Evolutionary conservation across 2,888 invertebrate genomes (phyloP).

Genomic region (Lacanobia oleracea): DNA sequence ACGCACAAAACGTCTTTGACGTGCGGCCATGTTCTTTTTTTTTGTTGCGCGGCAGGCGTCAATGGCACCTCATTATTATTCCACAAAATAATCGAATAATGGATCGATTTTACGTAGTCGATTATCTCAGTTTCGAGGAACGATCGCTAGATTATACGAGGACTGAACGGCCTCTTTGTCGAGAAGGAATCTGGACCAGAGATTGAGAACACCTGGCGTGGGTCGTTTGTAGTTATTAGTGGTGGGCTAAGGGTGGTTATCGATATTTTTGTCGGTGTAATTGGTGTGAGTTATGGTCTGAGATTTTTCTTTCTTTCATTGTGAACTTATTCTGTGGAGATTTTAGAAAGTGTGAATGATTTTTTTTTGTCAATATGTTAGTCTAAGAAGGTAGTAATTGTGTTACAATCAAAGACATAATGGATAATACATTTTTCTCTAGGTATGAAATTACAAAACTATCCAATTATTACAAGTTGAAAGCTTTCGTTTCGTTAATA

Average conservation of each 20-base stretch:
- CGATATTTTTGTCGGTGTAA: constrained; percentile 50
- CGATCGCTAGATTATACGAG: constrained; percentile 77
- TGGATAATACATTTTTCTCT: background rate
- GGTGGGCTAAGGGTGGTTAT: constrained; percentile 63
- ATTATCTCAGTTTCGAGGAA: constrained; percentile 83
- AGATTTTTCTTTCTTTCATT: background rate
- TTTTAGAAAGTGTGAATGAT: background rate
- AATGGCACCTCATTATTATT: constrained; percentile 85
- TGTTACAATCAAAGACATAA: background rate
- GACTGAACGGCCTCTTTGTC: constrained; percentile 76
- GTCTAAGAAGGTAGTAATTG: too few relatives aligned
- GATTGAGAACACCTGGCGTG: constrained; percentile 81
- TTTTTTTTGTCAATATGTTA: too few relatives aligned
- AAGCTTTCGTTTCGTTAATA: background rate
- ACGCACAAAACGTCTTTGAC: constrained; percentile 69
- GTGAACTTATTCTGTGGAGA: too few relatives aligned
- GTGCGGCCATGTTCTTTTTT: constrained; percentile 70
- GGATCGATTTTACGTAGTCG: constrained; percentile 76
- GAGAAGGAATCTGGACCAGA: constrained; percentile 71
- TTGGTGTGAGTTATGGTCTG: background rate
- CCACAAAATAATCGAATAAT: constrained; percentile 82
- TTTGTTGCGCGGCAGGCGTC: constrained; percentile 73
- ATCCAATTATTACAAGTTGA: constrained; percentile 5
- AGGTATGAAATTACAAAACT: background rate
- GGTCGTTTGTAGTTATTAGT: constrained; percentile 70